Base-by-base conservation (phyloP, 1,140 invertebrate genomes). In the Tenebrio molitor region DNA sequence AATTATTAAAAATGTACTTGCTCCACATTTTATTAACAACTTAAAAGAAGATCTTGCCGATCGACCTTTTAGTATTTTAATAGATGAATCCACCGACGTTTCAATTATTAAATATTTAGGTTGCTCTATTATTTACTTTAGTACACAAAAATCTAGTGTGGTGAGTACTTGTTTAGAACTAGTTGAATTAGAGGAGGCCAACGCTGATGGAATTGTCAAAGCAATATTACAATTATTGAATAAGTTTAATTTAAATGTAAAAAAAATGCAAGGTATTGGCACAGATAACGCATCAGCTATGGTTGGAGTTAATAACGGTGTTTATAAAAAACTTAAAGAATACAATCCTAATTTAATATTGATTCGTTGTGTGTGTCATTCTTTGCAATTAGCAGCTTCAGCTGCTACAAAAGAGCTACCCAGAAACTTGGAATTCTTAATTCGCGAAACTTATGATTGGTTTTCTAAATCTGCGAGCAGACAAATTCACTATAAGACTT, bases 241-340 rank as follows among this genome's bases (percentile, higher is more conserved):
- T 15, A 15, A 66, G 8, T 41, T 39, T 19, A 66, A 66, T 7
- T 10, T 66, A 15, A 2, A 66, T 3, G 12, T 66, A 14, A 41
- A 29, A 10, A 71, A 71, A 25, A 16, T 71, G 25, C 1, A 12
- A 6, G 70, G 70, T 23, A 44, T 72, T 44, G 62, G 62, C 5
- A 72, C 70, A 2, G 70, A 72, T 36, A 72, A 72, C 66, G 70
- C 70, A 15, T 12, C 36, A n/a, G 70, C 66, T 29, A 72, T 72
- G 70, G 29, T 29, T 19, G 70, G 41, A 3, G 23, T 46, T 23
- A 66, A 72, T 41, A 65, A 72, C 34, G 63, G 70, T 0, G 62
- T 72, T n/a, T 72, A 66, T 14, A 15, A 14, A 25, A 42, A 72
- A 19, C 16, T 72, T 46, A 72, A 72, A 17, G 23, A 44, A 21